Conservation (phyloP, 2,797 vertebrate species). For the Clarias platycephalus region DNA sequence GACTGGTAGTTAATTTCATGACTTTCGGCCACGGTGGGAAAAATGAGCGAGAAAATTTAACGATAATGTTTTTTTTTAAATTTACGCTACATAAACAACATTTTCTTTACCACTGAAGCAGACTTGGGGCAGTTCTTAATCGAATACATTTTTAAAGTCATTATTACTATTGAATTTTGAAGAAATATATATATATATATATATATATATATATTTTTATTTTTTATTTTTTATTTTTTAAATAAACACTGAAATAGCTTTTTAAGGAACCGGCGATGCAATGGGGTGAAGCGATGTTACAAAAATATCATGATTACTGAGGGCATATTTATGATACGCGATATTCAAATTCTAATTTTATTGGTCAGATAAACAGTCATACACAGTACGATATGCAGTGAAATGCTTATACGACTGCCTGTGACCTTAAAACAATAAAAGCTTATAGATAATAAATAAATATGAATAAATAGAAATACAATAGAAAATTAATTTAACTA, state of each 20-base stretch:
- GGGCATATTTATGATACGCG: neutral
- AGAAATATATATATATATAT: too few species aligned
- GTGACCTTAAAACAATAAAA: too few species aligned
- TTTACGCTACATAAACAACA: neutral
- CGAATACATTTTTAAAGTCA: neutral
- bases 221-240: too few species aligned
- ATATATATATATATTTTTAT: too few species aligned
- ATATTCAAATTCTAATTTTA: neutral
- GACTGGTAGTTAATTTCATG: too few species aligned
- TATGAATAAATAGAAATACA: too few species aligned
- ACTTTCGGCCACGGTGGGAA: too few species aligned
- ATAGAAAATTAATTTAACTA: neutral
- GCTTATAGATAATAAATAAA: too few species aligned
- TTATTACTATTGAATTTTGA: neutral
- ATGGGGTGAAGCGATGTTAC: neutral
- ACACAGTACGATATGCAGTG: too few species aligned
- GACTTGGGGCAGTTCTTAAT: neutral
- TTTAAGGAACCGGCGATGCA: neutral
- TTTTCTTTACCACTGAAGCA: neutral
- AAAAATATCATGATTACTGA: neutral
- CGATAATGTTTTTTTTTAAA: neutral
- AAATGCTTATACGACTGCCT: too few species aligned
- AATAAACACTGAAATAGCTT: neutral
- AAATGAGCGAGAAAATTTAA: too few species aligned
- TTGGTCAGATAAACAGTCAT: too few species aligned